phyloP scores from a whole-genome alignment of 2,888 invertebrate species.

The Amblyteles armatorius region DNA sequence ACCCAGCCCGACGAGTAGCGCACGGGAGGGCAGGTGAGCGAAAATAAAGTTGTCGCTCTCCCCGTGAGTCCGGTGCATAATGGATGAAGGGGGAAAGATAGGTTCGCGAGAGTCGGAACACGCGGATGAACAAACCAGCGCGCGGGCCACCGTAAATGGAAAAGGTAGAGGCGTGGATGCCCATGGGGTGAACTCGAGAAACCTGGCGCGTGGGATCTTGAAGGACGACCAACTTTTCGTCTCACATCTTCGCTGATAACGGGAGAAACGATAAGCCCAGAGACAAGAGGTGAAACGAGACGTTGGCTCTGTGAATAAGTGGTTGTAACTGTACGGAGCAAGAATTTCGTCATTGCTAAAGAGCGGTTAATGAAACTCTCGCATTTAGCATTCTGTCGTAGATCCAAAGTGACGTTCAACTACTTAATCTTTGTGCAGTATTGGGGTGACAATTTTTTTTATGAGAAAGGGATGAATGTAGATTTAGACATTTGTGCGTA shows the following conservation, averaged over 20 bases:
- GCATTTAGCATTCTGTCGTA: not conserved
- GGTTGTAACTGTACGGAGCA: not conserved
- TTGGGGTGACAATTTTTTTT: no score
- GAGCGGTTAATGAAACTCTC: not conserved
- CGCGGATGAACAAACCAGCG: slow-evolving; percentile 40
- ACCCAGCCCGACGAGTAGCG: slow-evolving; percentile 8
- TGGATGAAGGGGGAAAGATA: slow-evolving; percentile 59
- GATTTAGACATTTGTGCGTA: no score
- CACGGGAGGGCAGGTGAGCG: slow-evolving; percentile 41
- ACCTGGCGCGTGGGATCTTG: slow-evolving; percentile 36
- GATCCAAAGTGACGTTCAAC: not conserved
- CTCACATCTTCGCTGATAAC: slow-evolving; percentile 38
- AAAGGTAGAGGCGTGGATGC: slow-evolving; percentile 18
- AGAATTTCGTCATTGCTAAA: not conserved
- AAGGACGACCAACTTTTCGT: slow-evolving; percentile 52
- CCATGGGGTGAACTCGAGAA: not conserved
- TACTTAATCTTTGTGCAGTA: not conserved
- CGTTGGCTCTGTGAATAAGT: not conserved
- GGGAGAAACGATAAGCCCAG: slow-evolving; percentile 14
- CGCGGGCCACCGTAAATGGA: not conserved
- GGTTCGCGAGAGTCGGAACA: slow-evolving; percentile 43
- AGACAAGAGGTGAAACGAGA: not conserved
- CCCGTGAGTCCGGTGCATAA: slow-evolving; percentile 58
- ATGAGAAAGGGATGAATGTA: no score
- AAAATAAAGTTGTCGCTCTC: slow-evolving; percentile 54